Evolutionary conservation across 2,888 invertebrate species (phyloP), one percentile per base, ranked within the genome.

Genomic region (Cartodere bifasciata): DNA sequence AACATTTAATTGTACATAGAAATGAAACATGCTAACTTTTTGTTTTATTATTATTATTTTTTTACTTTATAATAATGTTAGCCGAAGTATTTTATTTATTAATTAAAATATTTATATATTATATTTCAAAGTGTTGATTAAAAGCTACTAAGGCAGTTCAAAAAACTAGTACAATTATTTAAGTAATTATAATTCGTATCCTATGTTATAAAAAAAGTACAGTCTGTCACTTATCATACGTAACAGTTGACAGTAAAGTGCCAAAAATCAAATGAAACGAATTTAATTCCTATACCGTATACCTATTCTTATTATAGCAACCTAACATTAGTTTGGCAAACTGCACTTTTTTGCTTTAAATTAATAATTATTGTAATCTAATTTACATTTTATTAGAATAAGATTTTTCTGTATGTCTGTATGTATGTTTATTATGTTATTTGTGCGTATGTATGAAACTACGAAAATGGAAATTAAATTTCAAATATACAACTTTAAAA

Each of bases 391-490:
- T 41, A 43, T 35, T 45, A 42, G 40, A 37, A 36, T 53, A 52
- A 55, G 49, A 47, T 49, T 48, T 54, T 56, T 53, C 57, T 57
- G 57, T 56, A 57, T 54, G 57, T 58, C 51, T 56, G 58, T 57
- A 54, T 59, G 58, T 55, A 54, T 58, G 56, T 58, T 47, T 53
- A 53, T 53, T 51, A 55, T 53, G 49, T 50, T 56, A 52, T 52
- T 53, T 58, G 56, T 56, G 53, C 50, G 58, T 55, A 56, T 58
- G 57, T 56, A 57, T 55, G 57, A 52, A 56, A 49, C 47, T 56
- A 56, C 55, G 54, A 51, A 51, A 46, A 55, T 49, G 55, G 50
- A 55, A 52, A 54, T n/a, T n/a, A n/a, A n/a, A n/a, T 53, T 53
- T 55, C 53, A 56, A 58, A 56, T 56, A 56, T 52, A 55, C 52